Base-by-base conservation (phyloP, 2,113 vertebrate species). In the Mugil cephalus region DNA sequence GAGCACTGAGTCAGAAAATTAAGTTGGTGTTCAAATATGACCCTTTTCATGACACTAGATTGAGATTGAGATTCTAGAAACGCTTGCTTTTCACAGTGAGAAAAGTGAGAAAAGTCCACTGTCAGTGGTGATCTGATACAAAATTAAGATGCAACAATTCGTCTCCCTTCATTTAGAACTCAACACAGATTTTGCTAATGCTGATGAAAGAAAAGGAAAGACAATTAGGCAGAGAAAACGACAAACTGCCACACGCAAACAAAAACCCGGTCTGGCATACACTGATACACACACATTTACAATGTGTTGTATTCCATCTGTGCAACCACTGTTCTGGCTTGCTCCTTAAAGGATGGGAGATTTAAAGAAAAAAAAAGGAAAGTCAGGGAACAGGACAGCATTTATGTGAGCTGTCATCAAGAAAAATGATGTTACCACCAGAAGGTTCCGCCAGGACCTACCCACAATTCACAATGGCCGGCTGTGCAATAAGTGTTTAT, bases 341-440 rank as follows among this genome's bases (percentile, higher is more conserved):
- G 10, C 14, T 61, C 15, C 15, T 59, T 69, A 21, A 69, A 53
- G 53, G 59, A 42, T 53, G n/a, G 6, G 5, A 42, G 56, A 4
- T 60, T 39, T 12, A 30, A 54, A 36, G 53, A 30, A 48, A 4
- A 52, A 63, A 70, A 47, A 8, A n/a, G n/a, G 42, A 42, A 55
- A 68, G 24, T 17, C 50, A 65, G 38, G 18, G 48, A 73, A 69
- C 60, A 70, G 21, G 45, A 67, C 9, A 54, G 46, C 4, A 1
- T 66, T 50, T 68, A 1, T 53, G 70, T 76, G 74, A 82, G 78
- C 84, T 92, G 90, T 92, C 93, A 93, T 86, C 88, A 87, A 95
- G 94, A 95, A 93, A 94, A 93, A 93, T 92, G 80, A 92, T 90
- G 80, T 90, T 85, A 89, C 87, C 87, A 87, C 91, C 78, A 79